Conservation (phyloP, 2,113 vertebrate genomes). For the Mola mola region DNA sequence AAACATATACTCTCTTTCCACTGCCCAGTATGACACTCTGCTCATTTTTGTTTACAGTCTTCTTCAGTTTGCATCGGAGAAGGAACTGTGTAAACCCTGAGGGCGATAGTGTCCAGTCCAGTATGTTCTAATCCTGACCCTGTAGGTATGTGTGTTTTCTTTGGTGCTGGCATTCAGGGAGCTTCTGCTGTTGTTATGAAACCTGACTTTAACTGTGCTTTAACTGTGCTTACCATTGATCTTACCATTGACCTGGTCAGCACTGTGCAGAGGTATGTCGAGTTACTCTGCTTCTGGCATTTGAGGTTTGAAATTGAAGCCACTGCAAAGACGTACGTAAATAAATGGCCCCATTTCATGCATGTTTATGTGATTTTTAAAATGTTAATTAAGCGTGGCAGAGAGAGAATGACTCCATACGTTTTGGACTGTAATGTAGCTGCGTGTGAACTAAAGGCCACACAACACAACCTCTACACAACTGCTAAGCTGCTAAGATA, state of each 20-base stretch:
- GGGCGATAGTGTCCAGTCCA: background rate
- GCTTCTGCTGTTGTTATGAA: conserved; percentile 21
- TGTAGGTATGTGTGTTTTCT: conserved; percentile 3
- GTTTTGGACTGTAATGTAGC: too few species aligned
- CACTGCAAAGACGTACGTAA: background rate
- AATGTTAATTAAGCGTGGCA: too few species aligned
- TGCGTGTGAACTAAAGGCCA: too few species aligned
- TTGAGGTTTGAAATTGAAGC: conserved; percentile 6
- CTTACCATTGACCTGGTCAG: background rate
- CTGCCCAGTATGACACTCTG: too few species aligned
- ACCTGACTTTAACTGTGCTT: background rate
- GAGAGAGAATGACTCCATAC: too few species aligned
- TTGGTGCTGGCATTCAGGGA: conserved; percentile 3
- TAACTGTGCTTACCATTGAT: background rate
- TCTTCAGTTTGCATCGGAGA: background rate
- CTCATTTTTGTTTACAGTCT: background rate
- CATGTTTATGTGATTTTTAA: too few species aligned
- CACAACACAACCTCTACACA: too few species aligned
- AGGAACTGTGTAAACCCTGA: background rate
- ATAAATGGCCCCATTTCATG: too few species aligned
- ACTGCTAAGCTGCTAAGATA: background rate
- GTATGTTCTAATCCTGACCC: conserved; percentile 5
- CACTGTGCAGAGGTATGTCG: background rate
- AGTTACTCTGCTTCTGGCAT: conserved; percentile 2
- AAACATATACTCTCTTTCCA: background rate